A percentile compares a stretch with the other conserved stretches of the same genome.
phyloP scores from a whole-genome alignment of 2,888 invertebrate genomes.

The Nebria brevicollis region DNA sequence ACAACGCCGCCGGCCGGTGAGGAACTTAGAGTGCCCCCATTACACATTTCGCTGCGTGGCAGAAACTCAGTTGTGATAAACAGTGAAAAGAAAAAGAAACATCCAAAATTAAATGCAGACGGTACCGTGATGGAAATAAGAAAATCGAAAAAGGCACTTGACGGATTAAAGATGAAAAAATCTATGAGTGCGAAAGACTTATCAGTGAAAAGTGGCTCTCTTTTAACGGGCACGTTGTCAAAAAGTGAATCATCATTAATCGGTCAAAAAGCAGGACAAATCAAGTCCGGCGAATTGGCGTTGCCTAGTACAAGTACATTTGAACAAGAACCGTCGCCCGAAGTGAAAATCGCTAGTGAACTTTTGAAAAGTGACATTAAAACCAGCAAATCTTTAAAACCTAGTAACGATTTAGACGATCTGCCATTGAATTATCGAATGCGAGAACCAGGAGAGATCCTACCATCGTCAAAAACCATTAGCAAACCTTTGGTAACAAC shows the following conservation, averaged over 20 bases:
- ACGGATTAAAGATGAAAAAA: slow-evolving; percentile 62
- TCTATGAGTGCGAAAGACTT: slow-evolving; percentile 50
- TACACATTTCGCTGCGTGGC: slow-evolving; percentile 87
- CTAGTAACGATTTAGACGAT: slow-evolving; percentile 48
- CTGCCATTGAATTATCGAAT: slow-evolving; percentile 51
- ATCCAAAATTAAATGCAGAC: slow-evolving; percentile 47
- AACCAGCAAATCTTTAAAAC: slow-evolving; percentile 62
- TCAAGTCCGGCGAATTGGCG: slow-evolving; percentile 25
- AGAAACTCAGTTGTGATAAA: slow-evolving; percentile 87
- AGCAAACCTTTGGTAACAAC: slow-evolving; percentile 16
- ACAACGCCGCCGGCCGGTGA: slow-evolving; percentile 60
- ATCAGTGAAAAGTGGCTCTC: slow-evolving; percentile 66
- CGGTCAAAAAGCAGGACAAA: slow-evolving; percentile 55
- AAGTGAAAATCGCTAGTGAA: slow-evolving; percentile 60
- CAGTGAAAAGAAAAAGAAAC: slow-evolving; percentile 70
- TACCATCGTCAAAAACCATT: slow-evolving; percentile 26
- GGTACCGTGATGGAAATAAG: slow-evolving; percentile 44
- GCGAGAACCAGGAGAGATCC: slow-evolving; percentile 50
- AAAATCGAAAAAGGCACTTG: slow-evolving; percentile 54
- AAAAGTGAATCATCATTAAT: slow-evolving; percentile 65
- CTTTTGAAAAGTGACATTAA: slow-evolving; percentile 62
- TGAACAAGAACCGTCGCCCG: slow-evolving; percentile 21
- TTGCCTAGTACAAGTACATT: slow-evolving; percentile 29
- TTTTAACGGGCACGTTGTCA: slow-evolving; percentile 66
- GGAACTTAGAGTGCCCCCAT: slow-evolving; percentile 85